Base-by-base conservation (phyloP, 2,888 invertebrate species). In the Pammene fasciana region DNA sequence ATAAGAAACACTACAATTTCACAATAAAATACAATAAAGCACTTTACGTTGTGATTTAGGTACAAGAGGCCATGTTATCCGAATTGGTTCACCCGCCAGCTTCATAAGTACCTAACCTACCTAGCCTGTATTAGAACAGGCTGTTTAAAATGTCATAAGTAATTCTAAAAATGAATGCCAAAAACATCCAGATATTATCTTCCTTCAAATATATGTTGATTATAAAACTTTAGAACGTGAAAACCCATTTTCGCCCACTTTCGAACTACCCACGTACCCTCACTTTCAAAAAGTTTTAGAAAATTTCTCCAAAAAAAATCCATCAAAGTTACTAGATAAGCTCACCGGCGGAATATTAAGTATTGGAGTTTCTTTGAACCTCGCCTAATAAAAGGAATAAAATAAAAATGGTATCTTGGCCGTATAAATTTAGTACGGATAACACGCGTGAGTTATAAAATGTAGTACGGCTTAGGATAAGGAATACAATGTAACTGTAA, bases 371-470 rank as follows among this genome's bases (percentile, higher is more conserved):
- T 5, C 52, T 70, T 59, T 60, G 68, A 70, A 65, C 70, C 60
- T 38, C 38, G 41, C 43, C 43, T n/a, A 59, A 57, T 59, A 65
- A 60, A 65, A 60, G 65, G 16, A 55, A 70, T 65, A 60, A 70
- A 65, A 70, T 65, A 55, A 70, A 65, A 60, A 34, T 48, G 18
- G 59, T 60, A 60, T 55, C 59, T 54, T 18, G 52, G 59, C 65
- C 54, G 38, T 70, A 70, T 70, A 70, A 65, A 70, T 68, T 68
- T 68, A 70, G 54, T 70, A 54, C 65, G 48, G 60, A 50, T 56
- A 36, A 26, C 57, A 45, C 52, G 55, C 64, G 45, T 14, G 59
- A 45, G 65, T 60, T 70, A 70, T 60, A 70, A 65, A 65, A 65
- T 65, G 54, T 54, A 65, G 65, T 65, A 54, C 38, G 41, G 38